Base-by-base conservation (phyloP, 1,140 invertebrate species). In the Limonius californicus region DNA sequence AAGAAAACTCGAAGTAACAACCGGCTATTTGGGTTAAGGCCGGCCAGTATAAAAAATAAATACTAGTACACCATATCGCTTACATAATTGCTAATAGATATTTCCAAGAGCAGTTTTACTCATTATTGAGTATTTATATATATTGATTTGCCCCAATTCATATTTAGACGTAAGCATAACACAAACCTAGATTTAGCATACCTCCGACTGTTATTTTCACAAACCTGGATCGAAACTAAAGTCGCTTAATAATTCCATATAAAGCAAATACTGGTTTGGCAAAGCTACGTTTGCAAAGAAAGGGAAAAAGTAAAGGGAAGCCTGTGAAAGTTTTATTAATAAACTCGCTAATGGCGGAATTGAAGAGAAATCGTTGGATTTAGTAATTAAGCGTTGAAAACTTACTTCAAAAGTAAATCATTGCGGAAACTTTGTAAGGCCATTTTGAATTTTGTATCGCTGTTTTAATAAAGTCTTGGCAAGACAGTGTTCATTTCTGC, bases 21-120 rank as follows among this genome's bases (percentile, higher is more conserved):
- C 42, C 42, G 16, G 27, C 27, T 50, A 55, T 55, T 55, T 35
- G 54, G 66, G 66, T 67, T 67, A 67, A 67, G 66, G 66, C 62
- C 66, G 57, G 56, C 64, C 19, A 58, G 54, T 65, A 39, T 59
- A 66, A 57, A 66, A 66, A 66, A 66, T 66, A 66, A 65, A 65
- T 65, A 61, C 64, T 59, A 32, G 43, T 59, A 59, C 57, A 15
- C 54, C 6, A 32, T 20, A 32, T 55, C 21, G n/a, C 43, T 62
- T 62, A 62, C 61, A 57, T 57, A 62, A 61, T 61, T 61, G 42
- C 39, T 39, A 19, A 45, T 61, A 27, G 30, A 42, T 60, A 32
- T 60, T 32, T 60, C 27, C 43, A 61, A 6, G 35, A 30, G 9
- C 15, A 55, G 12, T 39, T 55, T 16, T 61, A 54, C 42, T 61